Evolutionary conservation across 2,888 invertebrate genomes (phyloP).

Genomic region (Baccha elongata): DNA sequence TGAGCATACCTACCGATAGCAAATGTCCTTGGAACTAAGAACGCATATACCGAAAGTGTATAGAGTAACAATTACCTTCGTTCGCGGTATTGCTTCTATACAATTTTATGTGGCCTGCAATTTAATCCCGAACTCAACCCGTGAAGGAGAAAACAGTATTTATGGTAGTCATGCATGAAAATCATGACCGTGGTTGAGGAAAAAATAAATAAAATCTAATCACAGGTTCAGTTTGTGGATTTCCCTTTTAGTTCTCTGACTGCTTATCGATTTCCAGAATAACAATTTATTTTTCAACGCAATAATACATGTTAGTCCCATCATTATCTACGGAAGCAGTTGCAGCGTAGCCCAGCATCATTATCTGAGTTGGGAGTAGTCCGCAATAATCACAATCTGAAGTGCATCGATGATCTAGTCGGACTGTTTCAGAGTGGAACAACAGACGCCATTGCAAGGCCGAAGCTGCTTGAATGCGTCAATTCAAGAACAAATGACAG

Average conservation of each 20-base stretch:
- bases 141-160: constrained; percentile 29
- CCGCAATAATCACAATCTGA: constrained; percentile 12
- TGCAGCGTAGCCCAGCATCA: background rate
- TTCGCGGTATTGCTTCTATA: constrained; percentile 25
- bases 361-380: background rate
- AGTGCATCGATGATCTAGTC: constrained; percentile 44
- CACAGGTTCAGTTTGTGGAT: background rate
- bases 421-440: constrained; percentile 42
- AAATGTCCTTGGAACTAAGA: constrained; percentile 20
- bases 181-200: background rate
- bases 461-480: constrained; percentile 14
- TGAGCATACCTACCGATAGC: background rate
- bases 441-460: constrained; percentile 49
- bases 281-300: constrained; percentile 28
- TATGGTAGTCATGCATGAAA: constrained; percentile 6
- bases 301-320: constrained; percentile 12
- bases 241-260: constrained; percentile 33
- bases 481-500: constrained; percentile 9
- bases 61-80: constrained; percentile 35
- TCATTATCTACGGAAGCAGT: background rate
- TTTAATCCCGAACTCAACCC: constrained; percentile 10
- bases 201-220: constrained; percentile 24
- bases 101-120: constrained; percentile 14
- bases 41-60: background rate
- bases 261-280: constrained; percentile 38